Percentiles rank a stretch among this genome's conserved stretches.
These are phyloP conservation scores for Anolis carolinensis DNA, from an alignment of 2,113 vertebrate species.

Conservation along the genomic window DNA sequence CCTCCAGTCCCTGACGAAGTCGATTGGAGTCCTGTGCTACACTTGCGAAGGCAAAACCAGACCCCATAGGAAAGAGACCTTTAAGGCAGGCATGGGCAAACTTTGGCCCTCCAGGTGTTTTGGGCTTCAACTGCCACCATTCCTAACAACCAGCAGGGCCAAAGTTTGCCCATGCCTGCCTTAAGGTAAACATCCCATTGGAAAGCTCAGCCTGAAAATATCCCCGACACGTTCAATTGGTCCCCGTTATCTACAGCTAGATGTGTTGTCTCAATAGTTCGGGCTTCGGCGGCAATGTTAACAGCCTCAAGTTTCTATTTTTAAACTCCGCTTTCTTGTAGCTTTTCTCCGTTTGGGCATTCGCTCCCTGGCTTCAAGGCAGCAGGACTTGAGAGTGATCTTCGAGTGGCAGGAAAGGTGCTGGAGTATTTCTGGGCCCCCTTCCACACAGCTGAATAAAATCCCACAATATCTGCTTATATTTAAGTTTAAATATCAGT, in stretches of 20 bases:
- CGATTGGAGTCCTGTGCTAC: too few species aligned
- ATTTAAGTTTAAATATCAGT: too few species aligned
- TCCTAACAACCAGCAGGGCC: too few species aligned
- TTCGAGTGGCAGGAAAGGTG: conserved; percentile 41
- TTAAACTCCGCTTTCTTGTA: conserved; percentile 8
- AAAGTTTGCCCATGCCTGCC: too few species aligned
- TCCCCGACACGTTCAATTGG: neutral
- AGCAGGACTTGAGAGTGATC: conserved; percentile 17
- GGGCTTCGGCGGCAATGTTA: neutral
- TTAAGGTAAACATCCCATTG: neutral
- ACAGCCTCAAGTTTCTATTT: conserved; percentile 24
- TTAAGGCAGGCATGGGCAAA: too few species aligned
- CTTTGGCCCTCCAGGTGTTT: too few species aligned
- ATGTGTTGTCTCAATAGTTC: neutral
- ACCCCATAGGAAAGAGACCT: neutral
- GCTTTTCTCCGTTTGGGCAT: neutral
- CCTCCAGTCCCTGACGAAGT: neutral
- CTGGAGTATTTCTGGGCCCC: too few species aligned
- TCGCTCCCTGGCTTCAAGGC: neutral
- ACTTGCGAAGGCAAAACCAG: neutral
- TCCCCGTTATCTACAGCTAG: neutral
- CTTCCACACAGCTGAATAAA: too few species aligned
- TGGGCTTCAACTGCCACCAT: too few species aligned
- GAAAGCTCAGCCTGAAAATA: neutral
- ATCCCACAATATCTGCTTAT: too few species aligned